Evolutionary conservation across 2,888 invertebrate genomes (phyloP).

Genomic region (Drosophila nr. fundita): DNA sequence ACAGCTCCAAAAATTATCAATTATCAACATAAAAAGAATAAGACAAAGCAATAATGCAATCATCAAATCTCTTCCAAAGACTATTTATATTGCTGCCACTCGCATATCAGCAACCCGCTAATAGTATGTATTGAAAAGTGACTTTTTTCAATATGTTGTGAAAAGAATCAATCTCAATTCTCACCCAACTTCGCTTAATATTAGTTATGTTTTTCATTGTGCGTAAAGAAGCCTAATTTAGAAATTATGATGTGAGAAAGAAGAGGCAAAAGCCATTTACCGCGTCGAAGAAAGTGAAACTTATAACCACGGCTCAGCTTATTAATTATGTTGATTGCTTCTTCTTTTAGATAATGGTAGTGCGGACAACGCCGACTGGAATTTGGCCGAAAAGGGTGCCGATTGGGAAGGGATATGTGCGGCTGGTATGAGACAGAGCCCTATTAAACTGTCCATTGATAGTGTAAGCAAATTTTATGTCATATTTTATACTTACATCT

Average conservation of each 20-base stretch:
- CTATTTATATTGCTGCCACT: slow-evolving; percentile 64
- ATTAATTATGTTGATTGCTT: slow-evolving; percentile 2
- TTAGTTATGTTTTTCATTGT: neutral
- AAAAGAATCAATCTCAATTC: neutral
- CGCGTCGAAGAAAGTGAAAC: slow-evolving; percentile 29
- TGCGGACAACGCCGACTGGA: slow-evolving; percentile 47
- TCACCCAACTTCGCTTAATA: neutral
- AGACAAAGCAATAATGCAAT: slow-evolving; percentile 36
- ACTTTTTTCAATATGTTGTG: too few species aligned
- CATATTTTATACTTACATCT: neutral
- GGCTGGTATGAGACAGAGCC: slow-evolving; percentile 53
- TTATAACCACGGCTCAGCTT: neutral
- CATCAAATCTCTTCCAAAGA: slow-evolving; percentile 52
- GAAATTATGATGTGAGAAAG: neutral
- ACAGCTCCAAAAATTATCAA: slow-evolving; percentile 50
- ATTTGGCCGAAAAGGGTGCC: slow-evolving; percentile 40
- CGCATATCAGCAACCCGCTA: slow-evolving; percentile 47
- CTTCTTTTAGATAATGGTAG: slow-evolving; percentile 19
- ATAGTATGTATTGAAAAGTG: slow-evolving; percentile 43
- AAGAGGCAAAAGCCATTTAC: neutral
- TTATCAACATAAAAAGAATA: slow-evolving; percentile 3
- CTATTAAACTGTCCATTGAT: slow-evolving; percentile 64
- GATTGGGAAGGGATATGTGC: slow-evolving; percentile 62
- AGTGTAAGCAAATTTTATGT: slow-evolving; percentile 58
- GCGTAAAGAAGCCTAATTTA: neutral